These are phyloP conservation scores for Aphidoletes aphidimyza DNA, from an alignment of 2,888 invertebrate species.

Conservation along the genomic window DNA sequence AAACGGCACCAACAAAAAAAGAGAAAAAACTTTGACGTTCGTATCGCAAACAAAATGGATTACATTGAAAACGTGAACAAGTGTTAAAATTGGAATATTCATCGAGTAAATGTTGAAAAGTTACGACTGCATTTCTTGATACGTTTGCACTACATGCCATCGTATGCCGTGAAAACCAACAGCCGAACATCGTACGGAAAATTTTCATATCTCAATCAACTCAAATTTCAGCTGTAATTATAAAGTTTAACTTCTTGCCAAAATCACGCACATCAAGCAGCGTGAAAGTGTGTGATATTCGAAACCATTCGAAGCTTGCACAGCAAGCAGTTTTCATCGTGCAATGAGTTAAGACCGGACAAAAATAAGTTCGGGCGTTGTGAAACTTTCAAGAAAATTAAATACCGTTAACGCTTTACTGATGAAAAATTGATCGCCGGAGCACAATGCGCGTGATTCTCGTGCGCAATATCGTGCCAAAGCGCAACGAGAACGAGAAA, in stretches of 20 bases:
- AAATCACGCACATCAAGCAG: neutral
- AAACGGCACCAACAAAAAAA: neutral
- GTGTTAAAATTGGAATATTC: slow-evolving; percentile 45
- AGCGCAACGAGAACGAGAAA: neutral
- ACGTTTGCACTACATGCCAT: neutral
- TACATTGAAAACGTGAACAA: neutral
- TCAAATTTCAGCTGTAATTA: slow-evolving; percentile 33
- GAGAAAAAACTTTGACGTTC: neutral
- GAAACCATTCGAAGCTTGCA: neutral
- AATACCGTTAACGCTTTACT: slow-evolving; percentile 21
- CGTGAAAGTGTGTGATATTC: neutral
- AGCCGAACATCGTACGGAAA: no score
- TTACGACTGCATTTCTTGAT: neutral
- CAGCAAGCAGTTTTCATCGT: neutral
- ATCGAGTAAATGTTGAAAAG: neutral
- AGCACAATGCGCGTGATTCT: neutral
- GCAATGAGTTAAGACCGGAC: neutral
- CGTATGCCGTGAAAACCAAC: neutral
- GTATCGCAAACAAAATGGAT: neutral
- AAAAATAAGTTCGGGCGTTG: neutral
- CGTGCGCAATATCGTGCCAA: neutral
- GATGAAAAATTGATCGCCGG: slow-evolving; percentile 19
- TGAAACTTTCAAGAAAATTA: slow-evolving; percentile 8
- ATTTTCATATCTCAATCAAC: slow-evolving; percentile 37
- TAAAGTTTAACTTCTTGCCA: slow-evolving; percentile 11